Percentiles rank a stretch among this genome's conserved stretches.
phyloP scores from a whole-genome alignment of 35 echinoderm and acorn worm genomes.

The Patiria miniata region DNA sequence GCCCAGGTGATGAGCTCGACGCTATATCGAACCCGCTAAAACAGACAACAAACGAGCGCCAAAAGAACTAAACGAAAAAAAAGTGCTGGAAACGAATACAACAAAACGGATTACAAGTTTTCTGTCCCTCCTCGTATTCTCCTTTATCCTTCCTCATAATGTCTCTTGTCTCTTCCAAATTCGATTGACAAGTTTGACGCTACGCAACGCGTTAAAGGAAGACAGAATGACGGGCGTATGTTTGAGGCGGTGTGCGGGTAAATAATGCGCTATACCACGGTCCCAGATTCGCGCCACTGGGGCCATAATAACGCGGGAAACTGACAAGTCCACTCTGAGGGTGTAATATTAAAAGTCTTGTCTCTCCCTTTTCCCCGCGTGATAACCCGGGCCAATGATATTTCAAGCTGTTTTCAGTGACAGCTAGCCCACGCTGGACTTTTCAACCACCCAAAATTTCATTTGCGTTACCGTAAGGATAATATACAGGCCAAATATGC shows the following conservation, averaged over 20 bases:
- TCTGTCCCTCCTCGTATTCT: background rate
- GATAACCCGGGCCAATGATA: background rate
- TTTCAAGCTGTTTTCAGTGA: constrained; percentile 2
- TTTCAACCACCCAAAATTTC: background rate
- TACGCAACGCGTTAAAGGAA: background rate
- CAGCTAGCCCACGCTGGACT: background rate
- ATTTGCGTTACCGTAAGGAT: background rate
- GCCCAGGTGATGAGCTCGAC: background rate
- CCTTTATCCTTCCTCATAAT: too few species aligned
- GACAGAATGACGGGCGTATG: background rate
- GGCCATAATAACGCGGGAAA: background rate
- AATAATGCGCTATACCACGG: background rate
- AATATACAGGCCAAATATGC: background rate
- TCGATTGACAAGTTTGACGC: constrained; percentile 3
- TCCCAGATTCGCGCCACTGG: background rate
- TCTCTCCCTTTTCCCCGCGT: background rate
- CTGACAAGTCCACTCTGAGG: background rate
- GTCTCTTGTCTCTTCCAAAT: constrained; percentile 4
- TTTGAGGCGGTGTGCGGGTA: background rate
- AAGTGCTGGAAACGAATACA: background rate
- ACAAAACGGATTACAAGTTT: background rate
- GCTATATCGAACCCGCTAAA: constrained; percentile 13
- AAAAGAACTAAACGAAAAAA: background rate
- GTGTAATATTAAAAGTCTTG: background rate
- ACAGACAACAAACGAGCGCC: background rate